Conservation (phyloP, 2,113 vertebrate species). For the Cavia porcellus region DNA sequence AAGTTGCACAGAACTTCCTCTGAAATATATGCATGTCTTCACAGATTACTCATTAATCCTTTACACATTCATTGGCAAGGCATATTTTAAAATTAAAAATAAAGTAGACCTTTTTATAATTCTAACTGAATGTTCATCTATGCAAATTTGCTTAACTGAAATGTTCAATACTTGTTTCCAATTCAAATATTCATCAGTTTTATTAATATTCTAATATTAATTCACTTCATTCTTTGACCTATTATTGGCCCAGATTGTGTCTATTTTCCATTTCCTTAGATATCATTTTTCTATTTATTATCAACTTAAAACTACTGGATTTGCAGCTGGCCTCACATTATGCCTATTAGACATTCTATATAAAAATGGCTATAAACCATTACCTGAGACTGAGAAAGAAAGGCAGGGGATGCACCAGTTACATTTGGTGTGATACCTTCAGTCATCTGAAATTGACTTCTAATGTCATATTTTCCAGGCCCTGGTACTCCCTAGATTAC, state of each 20-base stretch:
- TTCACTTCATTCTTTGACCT: slow-evolving; percentile 39
- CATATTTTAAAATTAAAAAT: slow-evolving; percentile 47
- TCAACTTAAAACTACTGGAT: not conserved
- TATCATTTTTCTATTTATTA: slow-evolving; percentile 17
- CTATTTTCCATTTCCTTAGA: slow-evolving; percentile 52
- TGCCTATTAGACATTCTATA: not conserved
- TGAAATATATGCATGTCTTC: not conserved
- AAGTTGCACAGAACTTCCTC: not conserved
- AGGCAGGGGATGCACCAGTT: slow-evolving; percentile 69
- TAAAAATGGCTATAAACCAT: slow-evolving; percentile 13
- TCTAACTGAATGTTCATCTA: not conserved
- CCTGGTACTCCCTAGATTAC: slow-evolving; percentile 81
- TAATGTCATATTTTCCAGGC: slow-evolving; percentile 85
- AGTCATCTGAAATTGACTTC: slow-evolving; percentile 80
- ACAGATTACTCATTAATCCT: not conserved
- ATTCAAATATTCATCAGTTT: slow-evolving; percentile 37
- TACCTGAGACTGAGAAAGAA: slow-evolving; percentile 85
- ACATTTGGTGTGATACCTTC: slow-evolving; percentile 24
- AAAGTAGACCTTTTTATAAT: slow-evolving; percentile 19
- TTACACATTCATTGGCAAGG: not conserved
- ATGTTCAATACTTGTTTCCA: slow-evolving; percentile 5
- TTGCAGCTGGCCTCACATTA: not conserved
- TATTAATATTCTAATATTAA: slow-evolving; percentile 50
- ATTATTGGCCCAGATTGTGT: not conserved
- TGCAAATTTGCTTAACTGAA: slow-evolving; percentile 20